These are phyloP conservation scores for Osmoderma eremita DNA, from an alignment of 2,888 invertebrate genomes.

Conservation along the genomic window DNA sequence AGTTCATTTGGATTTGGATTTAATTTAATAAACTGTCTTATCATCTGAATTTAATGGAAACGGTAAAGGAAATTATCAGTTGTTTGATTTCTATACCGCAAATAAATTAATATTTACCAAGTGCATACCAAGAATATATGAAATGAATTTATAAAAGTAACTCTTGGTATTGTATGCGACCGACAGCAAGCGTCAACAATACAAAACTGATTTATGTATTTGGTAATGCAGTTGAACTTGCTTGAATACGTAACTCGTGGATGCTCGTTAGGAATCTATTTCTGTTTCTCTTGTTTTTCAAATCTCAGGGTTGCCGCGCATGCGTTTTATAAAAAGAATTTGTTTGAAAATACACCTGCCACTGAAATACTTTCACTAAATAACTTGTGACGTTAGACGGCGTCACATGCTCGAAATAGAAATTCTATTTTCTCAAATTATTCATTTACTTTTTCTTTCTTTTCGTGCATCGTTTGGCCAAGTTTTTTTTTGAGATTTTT, in stretches of 20 bases:
- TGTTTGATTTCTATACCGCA: too few relatives aligned
- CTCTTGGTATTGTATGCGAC: neutral
- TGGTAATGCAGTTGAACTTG: neutral
- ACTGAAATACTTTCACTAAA: conserved; percentile 23
- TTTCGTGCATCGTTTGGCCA: neutral
- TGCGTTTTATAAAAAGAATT: conserved; percentile 1
- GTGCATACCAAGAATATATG: too few relatives aligned
- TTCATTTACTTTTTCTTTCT: conserved; percentile 15
- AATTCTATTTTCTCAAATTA: conserved; percentile 12
- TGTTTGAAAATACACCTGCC: conserved; percentile 25
- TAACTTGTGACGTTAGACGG: neutral
- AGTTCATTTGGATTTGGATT: too few relatives aligned
- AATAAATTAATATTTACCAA: too few relatives aligned
- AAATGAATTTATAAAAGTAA: neutral
- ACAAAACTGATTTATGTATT: neutral
- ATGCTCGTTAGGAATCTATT: conserved; percentile 8
- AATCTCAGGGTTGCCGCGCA: conserved; percentile 10
- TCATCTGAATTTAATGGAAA: too few relatives aligned
- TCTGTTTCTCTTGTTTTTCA: neutral
- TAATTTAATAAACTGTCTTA: too few relatives aligned
- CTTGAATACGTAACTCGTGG: neutral
- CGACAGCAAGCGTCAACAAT: neutral
- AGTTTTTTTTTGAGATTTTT: neutral
- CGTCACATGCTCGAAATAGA: conserved; percentile 9
- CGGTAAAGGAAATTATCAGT: too few relatives aligned